Base-by-base conservation (phyloP, 2,797 vertebrate species). In the Rhadinocentrus ornatus region DNA sequence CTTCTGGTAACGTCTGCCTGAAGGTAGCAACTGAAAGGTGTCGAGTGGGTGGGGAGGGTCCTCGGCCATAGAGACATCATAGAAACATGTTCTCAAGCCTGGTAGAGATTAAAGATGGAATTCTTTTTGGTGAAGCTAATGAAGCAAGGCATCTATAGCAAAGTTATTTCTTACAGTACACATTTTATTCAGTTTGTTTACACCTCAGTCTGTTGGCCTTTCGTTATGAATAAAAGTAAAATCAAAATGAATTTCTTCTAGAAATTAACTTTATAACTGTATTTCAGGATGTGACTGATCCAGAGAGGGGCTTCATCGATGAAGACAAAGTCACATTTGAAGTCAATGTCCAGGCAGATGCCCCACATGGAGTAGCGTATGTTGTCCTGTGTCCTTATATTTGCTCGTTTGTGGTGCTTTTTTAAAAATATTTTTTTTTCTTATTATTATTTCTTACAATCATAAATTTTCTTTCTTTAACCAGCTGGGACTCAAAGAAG, bases 261-360 rank as follows among this genome's bases (percentile, higher is more conserved):
- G 18, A 63, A 44, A 15, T 60, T 10, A 46, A 77, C 9, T 2
- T 5, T 29, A 50, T 75, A 62, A 24, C 1, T 48, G 11, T 3
- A n/a, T 88, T 88, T 77, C 73, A 99, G 98, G 97, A 99, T 89
- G 97, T 99, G 91, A 99, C 98, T 44, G 98, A 99, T 93, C 96
- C 97, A 74, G 98, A 99, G 87, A 96, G 97, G 91, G 97, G 97
- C 75, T 99, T 98, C 87, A 91, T 99, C 63, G 97, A 99, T 69
- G 98, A 99, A 18, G 98, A 99, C 90, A 99, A 99, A 93, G 97
- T 99, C 84, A 97, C 97, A 48, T 99, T 99, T 87, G 98, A 99
- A 93, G 97, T 99, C 79, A 98, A 96, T 41, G 98, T 99, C 69
- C 98, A 99, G 90, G 98, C 98, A 16, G 97, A 99, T 78, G 98